Evolutionary conservation across 2,797 vertebrate species (phyloP).

Genomic region (Ctenopoma kingsleyae): DNA sequence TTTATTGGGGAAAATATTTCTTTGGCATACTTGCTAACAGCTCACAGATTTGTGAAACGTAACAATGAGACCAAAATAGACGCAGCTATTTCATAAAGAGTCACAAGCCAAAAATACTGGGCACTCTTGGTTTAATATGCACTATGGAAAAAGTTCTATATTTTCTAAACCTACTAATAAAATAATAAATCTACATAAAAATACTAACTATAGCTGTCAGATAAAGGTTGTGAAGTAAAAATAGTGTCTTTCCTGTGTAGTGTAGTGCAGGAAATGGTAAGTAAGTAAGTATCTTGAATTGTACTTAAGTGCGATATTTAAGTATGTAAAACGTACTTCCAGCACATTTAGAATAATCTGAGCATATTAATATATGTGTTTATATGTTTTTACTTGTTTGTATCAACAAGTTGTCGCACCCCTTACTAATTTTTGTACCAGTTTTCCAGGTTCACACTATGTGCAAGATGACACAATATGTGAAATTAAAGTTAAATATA

Average conservation of each 20-base stretch:
- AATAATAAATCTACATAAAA: neutral
- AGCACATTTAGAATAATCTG: neutral
- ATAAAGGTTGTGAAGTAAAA: neutral
- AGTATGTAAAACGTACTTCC: neutral
- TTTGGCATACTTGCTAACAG: neutral
- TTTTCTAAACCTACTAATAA: neutral
- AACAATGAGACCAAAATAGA: neutral
- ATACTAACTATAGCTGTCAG: neutral
- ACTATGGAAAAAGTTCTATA: neutral
- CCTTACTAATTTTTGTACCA: too few relatives aligned
- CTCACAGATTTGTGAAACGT: neutral
- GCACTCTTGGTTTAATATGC: neutral
- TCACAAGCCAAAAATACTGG: neutral
- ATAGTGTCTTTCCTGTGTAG: neutral
- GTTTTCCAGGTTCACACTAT: neutral
- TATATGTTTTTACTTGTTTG: neutral
- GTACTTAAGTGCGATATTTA: too few relatives aligned
- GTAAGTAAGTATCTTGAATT: too few relatives aligned
- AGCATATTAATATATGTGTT: neutral
- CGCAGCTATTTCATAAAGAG: neutral
- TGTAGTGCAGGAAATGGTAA: too few relatives aligned
- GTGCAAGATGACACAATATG: neutral
- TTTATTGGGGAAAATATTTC: neutral
- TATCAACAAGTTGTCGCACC: neutral
- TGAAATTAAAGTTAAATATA: neutral